Evolutionary conservation across 30 jellyfish, hydroid and myxozoan species (phyloP).

Genomic region (Aurelia coerulea): DNA sequence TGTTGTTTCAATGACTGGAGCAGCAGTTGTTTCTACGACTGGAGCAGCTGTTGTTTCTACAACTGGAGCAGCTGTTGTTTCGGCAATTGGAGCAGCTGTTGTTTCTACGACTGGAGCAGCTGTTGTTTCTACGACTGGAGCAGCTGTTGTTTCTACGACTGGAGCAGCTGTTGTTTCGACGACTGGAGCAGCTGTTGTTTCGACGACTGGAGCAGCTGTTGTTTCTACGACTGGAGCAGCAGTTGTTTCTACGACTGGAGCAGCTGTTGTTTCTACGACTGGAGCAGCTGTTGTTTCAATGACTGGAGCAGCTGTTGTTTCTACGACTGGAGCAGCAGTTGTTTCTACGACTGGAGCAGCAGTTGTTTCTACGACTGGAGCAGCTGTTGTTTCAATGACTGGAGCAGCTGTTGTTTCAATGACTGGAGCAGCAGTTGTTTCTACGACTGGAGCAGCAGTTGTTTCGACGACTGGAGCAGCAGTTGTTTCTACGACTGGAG

Average conservation of each 20-base stretch:
- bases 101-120: slow-evolving; percentile 15
- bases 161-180: slow-evolving; percentile 16
- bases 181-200: slow-evolving; percentile 2
- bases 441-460: slow-evolving; percentile 9
- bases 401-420: slow-evolving; percentile 50
- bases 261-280: slow-evolving; percentile 21
- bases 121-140: slow-evolving; percentile 5
- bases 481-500: slow-evolving; percentile 9
- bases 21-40: slow-evolving; percentile 12
- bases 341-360: not conserved
- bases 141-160: not conserved
- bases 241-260: slow-evolving; percentile 13
- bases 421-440: slow-evolving; percentile 21
- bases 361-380: slow-evolving; percentile 6
- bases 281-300: not conserved
- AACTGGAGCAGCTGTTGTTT: slow-evolving; percentile 8
- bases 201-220: slow-evolving; percentile 6
- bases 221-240: slow-evolving; percentile 31
- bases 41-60: slow-evolving; percentile 30
- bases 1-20: slow-evolving; percentile 21
- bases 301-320: slow-evolving; percentile 28
- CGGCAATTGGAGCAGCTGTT: slow-evolving; percentile 5
- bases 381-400: slow-evolving; percentile 27
- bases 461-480: slow-evolving; percentile 32
- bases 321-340: slow-evolving; percentile 7